phyloP scores from a whole-genome alignment of 2,113 vertebrate genomes.

The Lucifuga dentata region DNA sequence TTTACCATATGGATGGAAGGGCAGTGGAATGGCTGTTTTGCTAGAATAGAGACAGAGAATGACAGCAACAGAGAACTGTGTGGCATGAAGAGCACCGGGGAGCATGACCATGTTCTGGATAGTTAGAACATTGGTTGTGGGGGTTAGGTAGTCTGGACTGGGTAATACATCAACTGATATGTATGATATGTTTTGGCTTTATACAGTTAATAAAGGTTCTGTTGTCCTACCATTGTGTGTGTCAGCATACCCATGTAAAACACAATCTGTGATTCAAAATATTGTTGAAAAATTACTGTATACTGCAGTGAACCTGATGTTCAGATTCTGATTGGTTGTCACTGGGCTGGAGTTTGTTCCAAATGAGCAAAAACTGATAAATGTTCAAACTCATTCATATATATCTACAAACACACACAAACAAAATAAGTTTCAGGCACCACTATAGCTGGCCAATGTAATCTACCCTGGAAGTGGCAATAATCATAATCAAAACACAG shows the following conservation, averaged over 20 bases:
- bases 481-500: conserved; percentile 42
- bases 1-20: conserved; percentile 31
- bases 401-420: background rate
- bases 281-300: background rate
- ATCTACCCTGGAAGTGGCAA: conserved; percentile 30
- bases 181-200: too few species aligned
- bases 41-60: conserved; percentile 6
- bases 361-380: background rate
- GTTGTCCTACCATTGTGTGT: background rate
- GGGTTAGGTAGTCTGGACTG: background rate
- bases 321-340: background rate
- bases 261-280: background rate
- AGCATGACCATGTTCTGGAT: conserved; percentile 1
- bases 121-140: background rate
- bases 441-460: background rate
- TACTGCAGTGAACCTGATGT: background rate
- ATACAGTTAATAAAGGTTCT: too few species aligned
- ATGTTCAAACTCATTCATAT: too few species aligned
- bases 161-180: background rate
- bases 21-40: conserved; percentile 14
- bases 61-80: conserved; percentile 1
- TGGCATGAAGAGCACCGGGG: conserved; percentile 16
- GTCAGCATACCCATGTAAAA: background rate
- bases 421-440: background rate
- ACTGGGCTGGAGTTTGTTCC: background rate